These are phyloP conservation scores for Dasypolia templi DNA, from an alignment of 2,888 invertebrate species.

Conservation along the genomic window DNA sequence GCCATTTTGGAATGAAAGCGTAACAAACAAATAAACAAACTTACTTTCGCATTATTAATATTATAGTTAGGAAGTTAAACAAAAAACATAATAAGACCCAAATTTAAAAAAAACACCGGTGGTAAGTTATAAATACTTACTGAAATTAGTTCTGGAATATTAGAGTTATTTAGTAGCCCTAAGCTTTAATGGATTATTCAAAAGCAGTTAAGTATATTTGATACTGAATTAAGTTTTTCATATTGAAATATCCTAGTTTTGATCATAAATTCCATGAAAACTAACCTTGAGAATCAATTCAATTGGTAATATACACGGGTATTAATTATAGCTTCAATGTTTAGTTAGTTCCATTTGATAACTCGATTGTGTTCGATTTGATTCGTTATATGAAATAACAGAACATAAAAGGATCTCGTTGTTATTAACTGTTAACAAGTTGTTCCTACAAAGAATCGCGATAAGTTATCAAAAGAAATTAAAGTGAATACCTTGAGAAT, in stretches of 20 bases:
- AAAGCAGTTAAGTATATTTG: background rate
- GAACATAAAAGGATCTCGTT: slow-evolving; percentile 32
- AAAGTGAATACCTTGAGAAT: slow-evolving; percentile 16
- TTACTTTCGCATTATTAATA: no score
- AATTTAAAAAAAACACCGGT: background rate
- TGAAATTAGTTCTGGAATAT: background rate
- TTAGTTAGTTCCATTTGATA: slow-evolving; percentile 35
- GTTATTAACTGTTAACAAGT: slow-evolving; percentile 35
- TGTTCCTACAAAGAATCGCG: slow-evolving; percentile 39
- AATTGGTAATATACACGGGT: background rate
- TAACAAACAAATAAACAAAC: no score
- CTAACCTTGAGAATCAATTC: no score
- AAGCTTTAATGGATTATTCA: background rate
- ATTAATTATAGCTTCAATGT: slow-evolving; percentile 9
- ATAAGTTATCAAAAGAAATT: slow-evolving; percentile 49
- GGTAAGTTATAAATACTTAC: no score
- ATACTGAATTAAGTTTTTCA: background rate
- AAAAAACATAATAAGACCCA: background rate
- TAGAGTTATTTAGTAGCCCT: background rate
- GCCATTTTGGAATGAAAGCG: no score
- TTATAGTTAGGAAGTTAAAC: no score
- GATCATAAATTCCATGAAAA: no score
- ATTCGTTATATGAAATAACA: slow-evolving; percentile 40
- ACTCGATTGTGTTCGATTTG: no score
- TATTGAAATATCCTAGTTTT: background rate